These are phyloP conservation scores for Microdon myrmicae DNA, from an alignment of 2,888 invertebrate species.

Conservation along the genomic window DNA sequence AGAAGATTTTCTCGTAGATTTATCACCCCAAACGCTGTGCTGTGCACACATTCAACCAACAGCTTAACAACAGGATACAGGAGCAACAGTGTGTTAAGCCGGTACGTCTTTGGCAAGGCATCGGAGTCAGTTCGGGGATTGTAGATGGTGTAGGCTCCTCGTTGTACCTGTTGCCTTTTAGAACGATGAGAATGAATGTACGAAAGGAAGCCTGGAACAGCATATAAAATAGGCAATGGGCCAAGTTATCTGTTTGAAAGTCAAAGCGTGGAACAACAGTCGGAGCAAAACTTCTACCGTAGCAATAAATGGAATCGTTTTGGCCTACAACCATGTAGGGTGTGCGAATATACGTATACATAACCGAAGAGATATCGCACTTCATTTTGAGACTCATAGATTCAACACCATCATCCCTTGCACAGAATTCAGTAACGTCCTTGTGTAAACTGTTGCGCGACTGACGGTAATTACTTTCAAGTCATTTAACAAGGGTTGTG, in stretches of 20 bases:
- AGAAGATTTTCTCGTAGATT: conserved; percentile 40
- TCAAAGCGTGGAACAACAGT: conserved; percentile 13
- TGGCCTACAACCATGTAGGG: conserved; percentile 11
- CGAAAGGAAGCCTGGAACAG: conserved; percentile 32
- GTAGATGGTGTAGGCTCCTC: conserved; percentile 1
- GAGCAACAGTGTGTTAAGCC: conserved; percentile 30
- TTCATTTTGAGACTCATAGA: conserved; percentile 15
- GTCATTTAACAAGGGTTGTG: conserved; percentile 6
- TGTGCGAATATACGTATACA: not conserved
- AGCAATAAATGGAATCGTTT: conserved; percentile 40
- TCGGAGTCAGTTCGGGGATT: conserved; percentile 32
- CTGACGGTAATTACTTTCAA: conserved; percentile 21
- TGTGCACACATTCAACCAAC: conserved; percentile 23
- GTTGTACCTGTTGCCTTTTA: conserved; percentile 32
- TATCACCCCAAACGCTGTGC: conserved; percentile 43
- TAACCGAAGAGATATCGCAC: conserved; percentile 8
- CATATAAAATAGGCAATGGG: conserved; percentile 49
- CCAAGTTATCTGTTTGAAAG: conserved; percentile 45
- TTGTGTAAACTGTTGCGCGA: conserved; percentile 22
- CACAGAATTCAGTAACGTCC: conserved; percentile 11
- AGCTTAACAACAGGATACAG: conserved; percentile 16
- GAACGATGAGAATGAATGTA: conserved; percentile 28
- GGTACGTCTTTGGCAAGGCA: conserved; percentile 23
- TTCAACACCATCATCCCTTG: conserved; percentile 18
- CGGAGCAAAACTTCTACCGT: conserved; percentile 11